These are phyloP conservation scores for Vimba vimba DNA, from an alignment of 2,113 vertebrate species.

Conservation along the genomic window DNA sequence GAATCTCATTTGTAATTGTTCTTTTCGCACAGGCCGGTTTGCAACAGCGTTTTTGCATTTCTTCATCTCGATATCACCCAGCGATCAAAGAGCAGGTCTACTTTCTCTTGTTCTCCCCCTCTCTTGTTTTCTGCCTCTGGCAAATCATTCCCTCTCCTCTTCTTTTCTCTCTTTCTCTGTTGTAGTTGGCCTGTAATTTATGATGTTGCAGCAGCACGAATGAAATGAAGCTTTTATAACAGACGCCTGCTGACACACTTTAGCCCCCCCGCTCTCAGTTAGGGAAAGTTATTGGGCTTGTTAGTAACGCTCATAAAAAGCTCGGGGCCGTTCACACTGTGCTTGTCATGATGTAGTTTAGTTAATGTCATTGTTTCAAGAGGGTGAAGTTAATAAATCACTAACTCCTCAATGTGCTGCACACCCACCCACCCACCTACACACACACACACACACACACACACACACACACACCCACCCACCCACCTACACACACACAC, in stretches of 20 bases:
- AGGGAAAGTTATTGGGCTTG: conserved; percentile 82
- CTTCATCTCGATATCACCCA: not conserved
- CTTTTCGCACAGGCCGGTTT: not conserved
- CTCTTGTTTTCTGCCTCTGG: conserved; percentile 22
- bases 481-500: too few species aligned
- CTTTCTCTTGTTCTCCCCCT: conserved; percentile 35
- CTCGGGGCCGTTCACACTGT: conserved; percentile 73
- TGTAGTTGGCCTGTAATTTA: conserved; percentile 81
- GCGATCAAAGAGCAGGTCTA: conserved; percentile 4
- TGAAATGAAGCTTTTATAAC: conserved; percentile 73
- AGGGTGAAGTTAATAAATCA: conserved; percentile 78
- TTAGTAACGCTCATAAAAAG: conserved; percentile 80
- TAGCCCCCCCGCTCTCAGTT: conserved; percentile 59
- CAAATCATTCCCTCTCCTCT: conserved; percentile 51
- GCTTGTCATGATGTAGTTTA: conserved; percentile 70
- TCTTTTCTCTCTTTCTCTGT: conserved; percentile 55
- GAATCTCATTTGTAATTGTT: not conserved
- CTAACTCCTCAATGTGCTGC: conserved; percentile 28
- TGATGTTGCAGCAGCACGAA: conserved; percentile 77
- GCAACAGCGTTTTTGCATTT: not conserved
- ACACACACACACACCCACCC: too few species aligned
- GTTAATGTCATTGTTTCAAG: conserved; percentile 76
- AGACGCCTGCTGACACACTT: conserved; percentile 77
- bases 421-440: conserved; percentile 16
- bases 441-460: not conserved